phyloP scores from a whole-genome alignment of 2,113 vertebrate genomes.

The Eudyptes chrysolophus region DNA sequence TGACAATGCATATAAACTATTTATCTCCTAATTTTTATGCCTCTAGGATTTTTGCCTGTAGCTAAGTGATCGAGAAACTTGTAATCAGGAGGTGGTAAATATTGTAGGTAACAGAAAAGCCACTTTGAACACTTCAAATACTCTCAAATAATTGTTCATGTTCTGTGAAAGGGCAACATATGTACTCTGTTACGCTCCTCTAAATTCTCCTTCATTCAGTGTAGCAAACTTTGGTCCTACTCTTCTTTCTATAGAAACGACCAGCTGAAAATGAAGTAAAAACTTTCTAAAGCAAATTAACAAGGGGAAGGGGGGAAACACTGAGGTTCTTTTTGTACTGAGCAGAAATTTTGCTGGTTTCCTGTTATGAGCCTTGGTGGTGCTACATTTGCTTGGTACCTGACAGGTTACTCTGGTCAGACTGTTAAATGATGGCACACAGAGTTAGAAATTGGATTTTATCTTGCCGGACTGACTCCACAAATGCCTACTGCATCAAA shows the following conservation, averaged over 20 bases:
- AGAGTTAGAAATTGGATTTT: background rate
- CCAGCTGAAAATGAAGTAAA: background rate
- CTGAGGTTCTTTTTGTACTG: background rate
- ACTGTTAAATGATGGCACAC: background rate
- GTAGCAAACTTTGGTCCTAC: background rate
- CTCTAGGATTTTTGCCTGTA: background rate
- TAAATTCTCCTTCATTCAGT: background rate
- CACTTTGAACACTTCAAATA: background rate
- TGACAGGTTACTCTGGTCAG: background rate
- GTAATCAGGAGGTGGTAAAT: background rate
- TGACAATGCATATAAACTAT: background rate
- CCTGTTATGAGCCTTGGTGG: background rate
- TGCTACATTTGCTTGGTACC: background rate
- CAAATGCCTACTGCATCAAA: background rate
- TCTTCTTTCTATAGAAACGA: background rate
- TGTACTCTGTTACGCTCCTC: fast-evolving
- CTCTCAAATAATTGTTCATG: background rate
- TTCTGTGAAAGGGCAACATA: background rate
- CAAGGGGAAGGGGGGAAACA: background rate
- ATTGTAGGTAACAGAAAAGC: background rate
- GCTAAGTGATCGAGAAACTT: background rate
- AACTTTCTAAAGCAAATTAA: background rate
- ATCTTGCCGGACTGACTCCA: background rate
- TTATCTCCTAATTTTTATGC: background rate
- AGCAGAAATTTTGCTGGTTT: background rate